Evolutionary conservation across 2,113 vertebrate genomes (phyloP).

Genomic region (Tychaedon coryphoeus): DNA sequence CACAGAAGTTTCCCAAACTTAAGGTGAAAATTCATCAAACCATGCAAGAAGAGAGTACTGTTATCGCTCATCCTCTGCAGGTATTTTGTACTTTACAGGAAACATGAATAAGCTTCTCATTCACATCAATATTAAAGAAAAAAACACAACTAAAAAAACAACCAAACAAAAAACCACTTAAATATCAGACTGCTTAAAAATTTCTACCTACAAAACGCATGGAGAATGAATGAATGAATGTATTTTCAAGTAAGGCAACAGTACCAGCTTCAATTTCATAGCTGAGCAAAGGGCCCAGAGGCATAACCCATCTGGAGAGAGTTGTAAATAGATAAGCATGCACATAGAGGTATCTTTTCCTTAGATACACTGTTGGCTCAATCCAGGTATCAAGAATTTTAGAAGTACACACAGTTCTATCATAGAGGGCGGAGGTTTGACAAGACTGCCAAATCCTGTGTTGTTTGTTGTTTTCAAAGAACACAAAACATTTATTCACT

Average conservation of each 20-base stretch:
- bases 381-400: not conserved
- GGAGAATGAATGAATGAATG: not conserved
- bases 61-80: not conserved
- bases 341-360: not conserved
- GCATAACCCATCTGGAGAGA: not conserved
- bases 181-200: not conserved
- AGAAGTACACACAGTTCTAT: not conserved
- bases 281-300: not conserved
- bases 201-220: not conserved
- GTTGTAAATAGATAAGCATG: fast-evolving
- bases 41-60: not conserved
- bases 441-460: not conserved
- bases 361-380: not conserved
- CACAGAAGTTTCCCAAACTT: fast-evolving
- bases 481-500: not conserved
- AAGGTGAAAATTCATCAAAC: not conserved
- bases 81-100: not conserved
- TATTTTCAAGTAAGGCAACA: not conserved
- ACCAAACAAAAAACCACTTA: no score
- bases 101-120: not conserved
- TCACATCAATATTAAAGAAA: not conserved
- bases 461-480: not conserved
- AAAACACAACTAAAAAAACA: not conserved
- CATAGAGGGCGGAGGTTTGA: not conserved
- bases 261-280: not conserved